Evolutionary conservation across 1,140 invertebrate genomes (phyloP).

Genomic region (Formica selysi): DNA sequence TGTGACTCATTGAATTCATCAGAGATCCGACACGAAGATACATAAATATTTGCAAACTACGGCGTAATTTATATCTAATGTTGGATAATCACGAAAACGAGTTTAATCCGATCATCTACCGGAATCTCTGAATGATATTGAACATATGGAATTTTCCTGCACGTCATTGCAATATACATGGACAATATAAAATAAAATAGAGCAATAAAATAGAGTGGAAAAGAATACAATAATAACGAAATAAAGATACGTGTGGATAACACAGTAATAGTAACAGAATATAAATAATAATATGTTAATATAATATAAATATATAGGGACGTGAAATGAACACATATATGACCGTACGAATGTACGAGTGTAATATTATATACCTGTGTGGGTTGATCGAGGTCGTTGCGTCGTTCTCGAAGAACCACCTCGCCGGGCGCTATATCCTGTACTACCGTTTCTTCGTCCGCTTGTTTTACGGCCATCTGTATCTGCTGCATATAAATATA

Average conservation of each 20-base stretch:
- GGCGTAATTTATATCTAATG: neutral
- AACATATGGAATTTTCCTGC: neutral
- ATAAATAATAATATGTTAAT: neutral
- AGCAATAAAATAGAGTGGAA: neutral
- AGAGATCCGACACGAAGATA: slow-evolving; percentile 43
- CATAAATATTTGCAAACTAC: slow-evolving; percentile 29
- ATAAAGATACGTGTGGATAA: too few species aligned
- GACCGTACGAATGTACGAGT: neutral
- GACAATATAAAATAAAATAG: neutral
- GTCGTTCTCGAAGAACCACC: slow-evolving; percentile 55
- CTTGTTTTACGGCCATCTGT: slow-evolving; percentile 66
- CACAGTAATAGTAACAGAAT: neutral
- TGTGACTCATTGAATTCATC: slow-evolving; percentile 45
- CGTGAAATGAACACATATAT: neutral
- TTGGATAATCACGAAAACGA: neutral
- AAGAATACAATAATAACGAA: neutral
- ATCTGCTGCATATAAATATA: slow-evolving; percentile 15
- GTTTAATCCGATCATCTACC: neutral
- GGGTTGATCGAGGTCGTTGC: slow-evolving; percentile 47
- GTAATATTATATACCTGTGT: slow-evolving; percentile 23
- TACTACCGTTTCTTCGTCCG: slow-evolving; percentile 67
- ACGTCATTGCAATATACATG: neutral
- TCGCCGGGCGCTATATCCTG: slow-evolving; percentile 67
- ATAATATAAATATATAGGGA: neutral
- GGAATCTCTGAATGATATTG: neutral